These are phyloP conservation scores for Blastomussa wellsi DNA, from an alignment of 92 coral and sea anemone genomes.

Conservation along the genomic window DNA sequence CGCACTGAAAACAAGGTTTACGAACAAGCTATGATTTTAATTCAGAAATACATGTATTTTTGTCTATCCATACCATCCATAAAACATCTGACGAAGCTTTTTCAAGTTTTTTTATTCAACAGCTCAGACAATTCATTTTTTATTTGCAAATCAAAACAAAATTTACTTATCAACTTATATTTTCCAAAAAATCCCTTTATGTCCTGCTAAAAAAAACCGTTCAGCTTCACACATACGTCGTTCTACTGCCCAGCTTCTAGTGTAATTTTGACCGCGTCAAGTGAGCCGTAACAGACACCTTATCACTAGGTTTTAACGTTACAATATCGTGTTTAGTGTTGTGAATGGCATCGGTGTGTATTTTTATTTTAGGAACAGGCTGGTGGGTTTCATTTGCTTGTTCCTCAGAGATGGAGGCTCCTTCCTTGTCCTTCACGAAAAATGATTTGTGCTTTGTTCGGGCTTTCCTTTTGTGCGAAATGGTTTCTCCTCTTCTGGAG, in stretches of 20 bases:
- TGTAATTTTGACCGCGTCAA: not conserved
- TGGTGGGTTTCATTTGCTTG: not conserved
- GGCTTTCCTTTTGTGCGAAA: not conserved
- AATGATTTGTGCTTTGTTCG: not conserved
- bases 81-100: not conserved
- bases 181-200: not conserved
- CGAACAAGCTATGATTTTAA: not conserved
- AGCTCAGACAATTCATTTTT: not conserved
- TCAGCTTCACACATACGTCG: not conserved
- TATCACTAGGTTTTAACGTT: constrained; percentile 8
- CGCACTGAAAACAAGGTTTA: not conserved
- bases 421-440: not conserved
- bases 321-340: not conserved
- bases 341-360: not conserved
- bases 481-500: constrained; percentile 28
- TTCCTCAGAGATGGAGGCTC: not conserved
- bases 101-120: not conserved
- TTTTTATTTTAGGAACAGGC: not conserved
- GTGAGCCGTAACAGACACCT: not conserved
- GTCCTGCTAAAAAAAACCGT: not conserved
- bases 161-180: not conserved
- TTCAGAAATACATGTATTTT: not conserved
- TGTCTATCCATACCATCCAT: not conserved
- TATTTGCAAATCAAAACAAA: not conserved
- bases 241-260: not conserved